Base-by-base conservation (phyloP, 2,797 vertebrate species). In the Parauchenoglanis ngamensis region DNA sequence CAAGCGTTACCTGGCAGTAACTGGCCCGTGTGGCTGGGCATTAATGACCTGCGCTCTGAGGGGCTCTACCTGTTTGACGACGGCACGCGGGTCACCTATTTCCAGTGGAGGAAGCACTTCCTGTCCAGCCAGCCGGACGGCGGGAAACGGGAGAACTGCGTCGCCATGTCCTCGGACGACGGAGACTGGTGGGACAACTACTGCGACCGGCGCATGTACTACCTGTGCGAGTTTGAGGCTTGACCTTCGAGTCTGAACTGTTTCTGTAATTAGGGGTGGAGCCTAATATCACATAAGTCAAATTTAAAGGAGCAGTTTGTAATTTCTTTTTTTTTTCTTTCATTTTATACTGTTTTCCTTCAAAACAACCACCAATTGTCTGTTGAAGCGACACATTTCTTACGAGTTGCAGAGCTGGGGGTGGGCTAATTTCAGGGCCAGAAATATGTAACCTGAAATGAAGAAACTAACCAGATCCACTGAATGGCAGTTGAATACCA, bases 111-210 rank as follows among this genome's bases (percentile, higher is more conserved):
- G 87, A 97, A 94, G 78, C 96, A 96, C 91, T 96, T 96, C 92
- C 94, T 97, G 90, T 97, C 97, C 86, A 95, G 96, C 86, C 97
- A 98, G 92, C 97, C 97, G 0, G 98, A 98, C 21, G 97, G 97
- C 1, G 96, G 96, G 13, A 90, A 90, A 86, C 94, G 94, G 0
- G 97, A 98, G 93, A 98, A 98, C 94, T 98, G 97, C 5, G 97
- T 98, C 90, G 95, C 96, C 2, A 96, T 98, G 95, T 96, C 97
- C 11, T 97, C 97, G 0, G 97, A 97, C 19, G 97, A 98, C 0
- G 97, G 97, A 2, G 97, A 97, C 89, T 98, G 97, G 97, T 98
- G 97, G 97, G 97, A 98, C 92, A 97, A 97, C 89, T 97, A 97
- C 94, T 98, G 97, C 70, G 95, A 96, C 73, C 94, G 97, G 75